Evolutionary conservation across 2,888 invertebrate species (phyloP), one percentile per base, ranked within the genome.

Genomic region (Gerosis bhagava): DNA sequence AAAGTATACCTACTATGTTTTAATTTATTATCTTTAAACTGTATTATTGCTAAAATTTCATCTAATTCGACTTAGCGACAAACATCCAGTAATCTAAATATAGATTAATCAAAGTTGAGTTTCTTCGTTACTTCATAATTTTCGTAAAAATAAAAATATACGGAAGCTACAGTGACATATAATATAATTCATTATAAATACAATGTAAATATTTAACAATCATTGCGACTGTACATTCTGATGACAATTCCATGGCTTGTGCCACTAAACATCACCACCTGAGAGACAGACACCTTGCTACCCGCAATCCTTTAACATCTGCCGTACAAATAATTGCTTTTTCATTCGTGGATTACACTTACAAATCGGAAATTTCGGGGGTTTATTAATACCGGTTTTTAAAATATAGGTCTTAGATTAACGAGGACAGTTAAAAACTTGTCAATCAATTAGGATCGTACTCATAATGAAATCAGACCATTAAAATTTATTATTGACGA

Each of bases 211-310:
- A n/a, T n/a, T n/a, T n/a, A n/a, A n/a, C n/a, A n/a, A n/a, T n/a
- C n/a, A n/a, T 42, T 8, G 10, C 57, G 65, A 57, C 49, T 54
- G 72, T 75, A 71, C 74, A 35, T 45, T 57, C 48, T 55, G 66
- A 64, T 68, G 77, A 76, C 79, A 77, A 74, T 66, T 71, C 68
- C 63, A 54, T 82, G 77, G 84, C 83, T 82, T 83, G 83, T 78
- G 86, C 81, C 78, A 67, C 65, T 67, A 65, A 62, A 58, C 47
- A 53, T 56, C 54, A 60, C 64, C 84, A 83, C 83, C 84, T 83
- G 83, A 83, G 66, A 46, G n/a, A n/a, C 49, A 59, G 72, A 79
- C 86, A 87, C 84, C 83, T 86, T 84, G 84, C 77, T 57, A 56
- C 60, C 63, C 67, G 63, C 77, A 76, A 80, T 77, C 75, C 75